Evolutionary conservation across 2,888 invertebrate genomes (phyloP).

Genomic region (Caenorhabditis sinica): DNA sequence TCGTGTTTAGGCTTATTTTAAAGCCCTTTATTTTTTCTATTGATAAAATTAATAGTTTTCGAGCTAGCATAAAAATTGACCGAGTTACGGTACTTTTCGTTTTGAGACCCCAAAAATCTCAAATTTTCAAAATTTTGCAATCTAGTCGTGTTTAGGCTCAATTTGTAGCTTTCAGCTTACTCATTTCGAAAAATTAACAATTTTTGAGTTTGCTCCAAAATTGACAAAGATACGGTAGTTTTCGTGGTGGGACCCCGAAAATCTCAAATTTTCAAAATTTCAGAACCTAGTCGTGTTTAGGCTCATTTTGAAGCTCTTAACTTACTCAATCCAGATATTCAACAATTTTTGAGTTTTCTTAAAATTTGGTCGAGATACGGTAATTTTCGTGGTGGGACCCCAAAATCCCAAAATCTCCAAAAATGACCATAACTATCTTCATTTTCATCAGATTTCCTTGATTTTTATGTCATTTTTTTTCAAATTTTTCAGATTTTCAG

Average conservation of each 20-base stretch:
- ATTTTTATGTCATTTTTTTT: neutral
- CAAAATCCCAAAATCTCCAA: neutral
- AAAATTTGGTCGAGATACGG: neutral
- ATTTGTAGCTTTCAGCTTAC: neutral
- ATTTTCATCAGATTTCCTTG: neutral
- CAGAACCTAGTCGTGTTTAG: neutral
- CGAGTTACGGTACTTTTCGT: neutral
- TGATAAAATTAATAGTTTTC: neutral
- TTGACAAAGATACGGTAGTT: neutral
- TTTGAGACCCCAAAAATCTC: neutral
- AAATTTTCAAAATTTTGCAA: neutral
- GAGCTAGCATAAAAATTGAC: neutral
- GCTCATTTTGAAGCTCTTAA: neutral
- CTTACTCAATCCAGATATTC: neutral
- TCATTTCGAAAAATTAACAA: neutral
- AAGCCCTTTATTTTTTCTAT: neutral
- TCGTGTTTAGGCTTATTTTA: constrained; percentile 1
- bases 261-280: neutral
- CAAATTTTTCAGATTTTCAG: neutral
- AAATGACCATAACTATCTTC: neutral
- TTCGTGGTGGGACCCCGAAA: neutral
- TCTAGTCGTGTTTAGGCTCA: neutral
- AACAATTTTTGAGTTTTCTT: neutral
- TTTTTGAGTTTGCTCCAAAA: neutral
- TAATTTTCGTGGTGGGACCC: constrained; percentile 13